These are phyloP conservation scores for Brachycybe producta DNA, from an alignment of 2,888 invertebrate genomes.

Conservation along the genomic window DNA sequence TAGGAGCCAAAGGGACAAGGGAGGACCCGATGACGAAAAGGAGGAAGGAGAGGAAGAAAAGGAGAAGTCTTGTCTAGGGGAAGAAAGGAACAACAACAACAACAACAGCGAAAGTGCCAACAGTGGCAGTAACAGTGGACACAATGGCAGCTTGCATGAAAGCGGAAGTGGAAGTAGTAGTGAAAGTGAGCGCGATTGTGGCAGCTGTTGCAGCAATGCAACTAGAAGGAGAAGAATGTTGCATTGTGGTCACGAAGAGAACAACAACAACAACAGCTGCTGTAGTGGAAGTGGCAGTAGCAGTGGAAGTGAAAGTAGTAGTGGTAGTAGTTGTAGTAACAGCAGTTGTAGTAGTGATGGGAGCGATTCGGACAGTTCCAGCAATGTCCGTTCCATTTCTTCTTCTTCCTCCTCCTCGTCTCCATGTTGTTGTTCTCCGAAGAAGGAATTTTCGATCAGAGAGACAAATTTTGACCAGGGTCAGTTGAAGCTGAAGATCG, in stretches of 20 bases:
- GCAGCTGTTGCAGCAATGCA: too few relatives aligned
- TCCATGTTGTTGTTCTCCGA: conserved; percentile 10
- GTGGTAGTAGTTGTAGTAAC: conserved; percentile 23
- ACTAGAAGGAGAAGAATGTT: too few relatives aligned
- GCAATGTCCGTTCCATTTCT: conserved; percentile 11
- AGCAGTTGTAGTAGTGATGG: conserved; percentile 26
- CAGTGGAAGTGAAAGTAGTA: conserved; percentile 24
- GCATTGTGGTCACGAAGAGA: too few relatives aligned
- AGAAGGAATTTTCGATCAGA: conserved; percentile 38
- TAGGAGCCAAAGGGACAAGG: too few relatives aligned
- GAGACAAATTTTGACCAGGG: conserved; percentile 41
- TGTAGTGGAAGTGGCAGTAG: conserved; percentile 25
- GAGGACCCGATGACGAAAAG: too few relatives aligned
- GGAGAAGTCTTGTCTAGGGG: too few relatives aligned
- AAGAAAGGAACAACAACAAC: too few relatives aligned
- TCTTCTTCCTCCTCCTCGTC: conserved; percentile 8
- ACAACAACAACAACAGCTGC: conserved; percentile 25
- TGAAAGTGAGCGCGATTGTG: neutral
- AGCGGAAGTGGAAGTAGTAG: neutral
- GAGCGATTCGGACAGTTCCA: neutral
- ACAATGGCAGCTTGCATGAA: too few relatives aligned
- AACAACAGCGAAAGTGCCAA: too few relatives aligned
- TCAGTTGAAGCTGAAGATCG: conserved; percentile 38
- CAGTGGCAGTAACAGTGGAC: too few relatives aligned
- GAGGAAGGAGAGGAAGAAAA: too few relatives aligned